These are phyloP conservation scores for Calidris pygmaea DNA, from an alignment of 2,113 vertebrate genomes.

Conservation along the genomic window DNA sequence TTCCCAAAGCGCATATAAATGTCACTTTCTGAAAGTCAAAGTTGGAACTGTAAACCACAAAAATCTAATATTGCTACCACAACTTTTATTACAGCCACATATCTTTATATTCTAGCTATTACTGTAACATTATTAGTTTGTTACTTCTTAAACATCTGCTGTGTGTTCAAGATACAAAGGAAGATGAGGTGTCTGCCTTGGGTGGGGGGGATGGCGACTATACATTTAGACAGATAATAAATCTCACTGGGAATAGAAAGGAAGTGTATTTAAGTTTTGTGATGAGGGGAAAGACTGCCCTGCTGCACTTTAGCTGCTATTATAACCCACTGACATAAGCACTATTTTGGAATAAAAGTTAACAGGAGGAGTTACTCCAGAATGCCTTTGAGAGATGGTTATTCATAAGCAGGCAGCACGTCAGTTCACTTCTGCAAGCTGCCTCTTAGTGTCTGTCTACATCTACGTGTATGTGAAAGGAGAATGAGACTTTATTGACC, in stretches of 20 bases:
- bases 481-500: background rate
- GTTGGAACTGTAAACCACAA: conserved; percentile 50
- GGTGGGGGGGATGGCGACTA: background rate
- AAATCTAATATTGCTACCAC: conserved; percentile 45
- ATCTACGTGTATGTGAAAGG: background rate
- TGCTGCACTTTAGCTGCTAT: background rate
- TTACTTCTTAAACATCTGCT: conserved; percentile 10
- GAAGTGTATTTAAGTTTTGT: background rate
- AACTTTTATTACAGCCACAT: conserved; percentile 19
- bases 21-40: conserved; percentile 43
- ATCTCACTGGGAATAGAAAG: background rate
- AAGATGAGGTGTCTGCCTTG: background rate
- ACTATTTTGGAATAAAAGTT: background rate
- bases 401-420: background rate
- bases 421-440: background rate
- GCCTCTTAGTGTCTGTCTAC: background rate
- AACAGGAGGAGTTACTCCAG: background rate
- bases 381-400: background rate
- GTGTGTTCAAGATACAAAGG: background rate
- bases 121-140: background rate
- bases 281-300: background rate
- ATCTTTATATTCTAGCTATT: conserved; percentile 11
- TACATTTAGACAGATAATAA: background rate
- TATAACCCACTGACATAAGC: background rate
- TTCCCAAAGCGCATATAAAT: conserved; percentile 11